phyloP scores from a whole-genome alignment of 2,113 vertebrate genomes.

The Vimba vimba region DNA sequence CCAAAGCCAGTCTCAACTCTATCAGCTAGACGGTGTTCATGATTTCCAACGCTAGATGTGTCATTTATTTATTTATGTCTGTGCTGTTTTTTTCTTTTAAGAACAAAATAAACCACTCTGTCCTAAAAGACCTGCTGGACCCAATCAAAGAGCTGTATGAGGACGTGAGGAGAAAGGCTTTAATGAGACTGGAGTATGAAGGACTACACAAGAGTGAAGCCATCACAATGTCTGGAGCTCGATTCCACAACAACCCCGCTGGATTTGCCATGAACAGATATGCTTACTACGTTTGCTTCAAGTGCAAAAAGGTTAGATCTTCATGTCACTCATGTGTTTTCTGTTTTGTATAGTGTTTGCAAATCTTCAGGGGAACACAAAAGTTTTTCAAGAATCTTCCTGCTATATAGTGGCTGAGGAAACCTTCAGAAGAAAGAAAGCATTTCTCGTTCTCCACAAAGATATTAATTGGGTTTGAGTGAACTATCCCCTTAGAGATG shows the following conservation, averaged over 20 bases:
- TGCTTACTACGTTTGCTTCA: slow-evolving; percentile 98
- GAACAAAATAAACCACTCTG: slow-evolving; percentile 99
- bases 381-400: not conserved
- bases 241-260: slow-evolving; percentile 96
- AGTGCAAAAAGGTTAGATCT: slow-evolving; percentile 95
- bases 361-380: not conserved
- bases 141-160: slow-evolving; percentile 98
- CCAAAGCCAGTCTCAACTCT: not conserved
- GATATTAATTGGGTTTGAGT: not conserved
- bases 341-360: not conserved
- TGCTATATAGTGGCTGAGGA: not conserved
- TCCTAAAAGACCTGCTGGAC: slow-evolving; percentile 96
- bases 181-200: slow-evolving; percentile 98
- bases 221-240: slow-evolving; percentile 93
- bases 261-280: slow-evolving; percentile 99
- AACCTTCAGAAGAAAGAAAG: not conserved
- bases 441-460: not conserved
- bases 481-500: not conserved
- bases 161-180: slow-evolving; percentile 94
- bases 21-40: not conserved
- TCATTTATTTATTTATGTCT: not conserved
- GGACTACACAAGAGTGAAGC: slow-evolving; percentile 98
- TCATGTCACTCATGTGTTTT: not conserved
- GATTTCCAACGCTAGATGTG: not conserved
- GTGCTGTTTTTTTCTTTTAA: slow-evolving; percentile 66